Evolutionary conservation across 2,888 invertebrate genomes (phyloP), one percentile per base, ranked within the genome.

Genomic region (Caenorhabditis imperialis): DNA sequence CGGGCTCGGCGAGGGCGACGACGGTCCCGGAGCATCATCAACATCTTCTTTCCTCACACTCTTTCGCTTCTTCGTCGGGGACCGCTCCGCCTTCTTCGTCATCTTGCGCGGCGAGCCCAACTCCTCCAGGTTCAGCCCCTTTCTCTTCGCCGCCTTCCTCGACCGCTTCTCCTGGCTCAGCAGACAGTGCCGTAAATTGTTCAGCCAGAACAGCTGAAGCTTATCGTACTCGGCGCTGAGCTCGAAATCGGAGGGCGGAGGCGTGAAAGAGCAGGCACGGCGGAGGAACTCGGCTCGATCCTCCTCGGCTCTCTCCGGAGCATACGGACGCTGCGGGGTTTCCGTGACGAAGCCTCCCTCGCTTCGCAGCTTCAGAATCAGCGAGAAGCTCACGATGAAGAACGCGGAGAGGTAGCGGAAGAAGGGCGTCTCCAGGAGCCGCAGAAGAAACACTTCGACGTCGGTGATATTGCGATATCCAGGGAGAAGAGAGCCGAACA

Each of bases 311-410:
- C 25, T 1, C 5, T 20, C 3, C 3, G n/a, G 30, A 16, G 58
- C 18, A 5, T 12, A 22, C 33, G 35, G 22, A 4, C 8, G 8
- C 2, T 44, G 7, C 2, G 3, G 2, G 6, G 14, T 8, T 16
- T 35, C 14, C 6, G 44, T 37, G 5, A 62, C 53, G 37, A 16
- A n/a, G 2, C 37, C 54, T 35, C 63, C 63, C 25, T 47, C 23
- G 2, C 8, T n/a, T 47, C 47, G 42, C 23, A 47, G 30, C 14
- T 47, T 45, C 6, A 22, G 22, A 1, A 63, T 1, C 1, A 45
- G 10, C 44, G 38, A 45, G 12, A 63, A 27, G 7, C 63, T 47
- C 8, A 38, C 16, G 18, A 63, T 45, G 6, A 63, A 63, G 30
- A 54, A 63, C 27, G 30, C 25, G 14, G 54, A 37, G 1, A 63